Conservation (phyloP, 2,888 invertebrate species). For the Cryptophagus acutangulus region DNA sequence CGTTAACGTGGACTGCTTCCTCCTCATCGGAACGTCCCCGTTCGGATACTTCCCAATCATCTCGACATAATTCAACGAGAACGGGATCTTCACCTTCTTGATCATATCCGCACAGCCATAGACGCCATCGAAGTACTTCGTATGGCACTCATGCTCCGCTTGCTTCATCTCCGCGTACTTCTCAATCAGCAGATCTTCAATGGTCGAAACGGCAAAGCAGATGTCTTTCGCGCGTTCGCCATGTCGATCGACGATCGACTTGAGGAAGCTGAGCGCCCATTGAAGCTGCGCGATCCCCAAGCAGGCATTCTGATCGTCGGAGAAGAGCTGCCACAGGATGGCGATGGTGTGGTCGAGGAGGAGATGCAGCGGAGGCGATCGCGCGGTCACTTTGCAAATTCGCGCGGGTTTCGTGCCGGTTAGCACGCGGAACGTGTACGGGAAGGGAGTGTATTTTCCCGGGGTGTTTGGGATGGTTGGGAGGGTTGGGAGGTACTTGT, state of each 20-base stretch:
- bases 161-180: conserved; percentile 36
- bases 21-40: background rate
- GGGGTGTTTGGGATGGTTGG: conserved; percentile 25
- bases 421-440: conserved; percentile 42
- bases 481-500: conserved; percentile 22
- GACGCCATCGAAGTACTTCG: background rate
- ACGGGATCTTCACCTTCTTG: conserved; percentile 24
- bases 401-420: conserved; percentile 23
- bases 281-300: conserved; percentile 40
- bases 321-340: conserved; percentile 47
- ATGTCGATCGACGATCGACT: conserved; percentile 34
- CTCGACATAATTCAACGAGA: conserved; percentile 35
- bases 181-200: conserved; percentile 40
- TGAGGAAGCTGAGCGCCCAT: conserved; percentile 42
- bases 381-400: conserved; percentile 29
- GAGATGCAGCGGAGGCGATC: conserved; percentile 44
- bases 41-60: conserved; percentile 20
- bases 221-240: conserved; percentile 39
- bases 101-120: background rate
- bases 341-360: conserved; percentile 47
- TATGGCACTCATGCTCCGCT: conserved; percentile 11
- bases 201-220: conserved; percentile 36
- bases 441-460: conserved; percentile 33
- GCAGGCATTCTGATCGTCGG: conserved; percentile 28
- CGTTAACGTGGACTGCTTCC: conserved; percentile 4